Base-by-base conservation (phyloP, 2,113 vertebrate species). In the Podiceps cristatus region DNA sequence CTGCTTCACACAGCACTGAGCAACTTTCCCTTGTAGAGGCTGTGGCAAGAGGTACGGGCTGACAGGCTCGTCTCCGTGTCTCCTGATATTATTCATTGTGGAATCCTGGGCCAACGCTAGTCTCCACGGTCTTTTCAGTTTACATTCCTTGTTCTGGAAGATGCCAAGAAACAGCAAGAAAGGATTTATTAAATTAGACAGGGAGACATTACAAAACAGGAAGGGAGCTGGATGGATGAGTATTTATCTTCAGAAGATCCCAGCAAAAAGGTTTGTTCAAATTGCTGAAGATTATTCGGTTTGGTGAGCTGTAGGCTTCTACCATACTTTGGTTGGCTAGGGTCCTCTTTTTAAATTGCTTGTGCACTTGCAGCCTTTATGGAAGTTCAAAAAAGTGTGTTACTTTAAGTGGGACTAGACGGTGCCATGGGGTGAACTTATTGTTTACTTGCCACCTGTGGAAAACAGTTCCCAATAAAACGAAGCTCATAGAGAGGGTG, bases 141-240 rank as follows among this genome's bases (percentile, higher is more conserved):
- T 98, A 98, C 98, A 98, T 98, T 98, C 98, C 97, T 98, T 84
- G 80, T 98, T 96, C 96, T 96, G 95, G 88, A 97, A 97, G 93
- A 98, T 97, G 98, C 98, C 98, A 98, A 97, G 97, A 98, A 95
- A 95, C 92, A 97, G 98, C 90, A 96, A 98, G 97, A 97, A 98
- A 95, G 86, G 96, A 98, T 98, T 98, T 98, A 98, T 98, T 98
- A 98, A 97, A 94, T 95, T 77, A 86, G 98, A 98, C 98, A 98
- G 91, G 95, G 95, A 98, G 97, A 98, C 97, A 98, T 98, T 98
- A 98, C 98, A 98, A 97, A 98, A 97, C 97, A 98, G 97, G 95
- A 95, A 97, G 77, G 95, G 97, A 97, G 17, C 94, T 98, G 95
- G 97, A 97, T 96, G 90, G 98, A 97, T 96, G 97, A 97, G 86